A percentile compares a stretch with the other conserved stretches of the same genome.
phyloP scores from a whole-genome alignment of 2,113 vertebrate genomes.

The Pseudonaja textilis region DNA sequence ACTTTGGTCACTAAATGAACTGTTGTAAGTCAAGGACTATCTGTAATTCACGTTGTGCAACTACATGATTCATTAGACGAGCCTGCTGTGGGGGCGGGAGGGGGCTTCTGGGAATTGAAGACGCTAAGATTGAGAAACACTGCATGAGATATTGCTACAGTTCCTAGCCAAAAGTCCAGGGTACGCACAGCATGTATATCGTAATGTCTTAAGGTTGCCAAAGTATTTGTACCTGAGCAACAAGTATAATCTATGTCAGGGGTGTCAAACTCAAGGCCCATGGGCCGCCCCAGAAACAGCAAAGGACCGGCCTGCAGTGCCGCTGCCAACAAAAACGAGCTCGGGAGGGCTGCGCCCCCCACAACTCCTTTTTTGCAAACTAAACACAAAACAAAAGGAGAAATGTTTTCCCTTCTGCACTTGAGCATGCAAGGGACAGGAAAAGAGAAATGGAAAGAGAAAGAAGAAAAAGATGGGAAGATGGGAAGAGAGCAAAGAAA shows the following conservation, averaged over 20 bases:
- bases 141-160: background rate
- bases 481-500: too few species aligned
- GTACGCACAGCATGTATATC: background rate
- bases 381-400: too few species aligned
- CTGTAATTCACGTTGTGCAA: background rate
- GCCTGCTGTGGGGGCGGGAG: background rate
- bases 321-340: too few species aligned
- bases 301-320: too few species aligned
- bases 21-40: background rate
- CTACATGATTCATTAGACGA: background rate
- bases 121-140: background rate
- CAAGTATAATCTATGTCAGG: background rate
- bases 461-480: too few species aligned
- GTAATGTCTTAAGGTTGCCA: background rate
- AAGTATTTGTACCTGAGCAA: background rate
- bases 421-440: too few species aligned
- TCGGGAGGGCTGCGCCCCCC: too few species aligned
- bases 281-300: too few species aligned
- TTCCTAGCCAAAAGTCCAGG: background rate
- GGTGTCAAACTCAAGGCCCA: too few species aligned
- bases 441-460: too few species aligned
- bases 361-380: too few species aligned
- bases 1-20: background rate
- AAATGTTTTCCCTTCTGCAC: too few species aligned
- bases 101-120: background rate